Evolutionary conservation across 2,888 invertebrate species (phyloP).

Genomic region (Dicranocentrus wangi): DNA sequence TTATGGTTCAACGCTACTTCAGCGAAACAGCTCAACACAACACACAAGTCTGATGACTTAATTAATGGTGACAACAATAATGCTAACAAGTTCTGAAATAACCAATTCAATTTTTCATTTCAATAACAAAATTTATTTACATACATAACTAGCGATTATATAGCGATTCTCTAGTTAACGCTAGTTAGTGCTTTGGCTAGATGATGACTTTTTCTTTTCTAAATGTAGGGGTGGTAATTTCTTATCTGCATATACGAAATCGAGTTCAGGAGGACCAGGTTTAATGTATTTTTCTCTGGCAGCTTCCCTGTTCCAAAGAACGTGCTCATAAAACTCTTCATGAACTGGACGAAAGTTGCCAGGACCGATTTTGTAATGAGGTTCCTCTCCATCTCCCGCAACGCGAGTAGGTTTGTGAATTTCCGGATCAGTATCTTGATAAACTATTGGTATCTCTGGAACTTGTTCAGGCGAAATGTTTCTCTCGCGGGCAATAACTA

Average conservation of each 20-base stretch:
- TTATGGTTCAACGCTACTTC: too few species aligned
- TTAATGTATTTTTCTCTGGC: constrained; percentile 52
- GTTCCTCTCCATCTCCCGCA: constrained; percentile 60
- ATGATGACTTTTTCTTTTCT: constrained; percentile 13
- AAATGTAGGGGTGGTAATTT: constrained; percentile 32
- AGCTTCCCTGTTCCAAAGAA: constrained; percentile 57
- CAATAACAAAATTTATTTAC: background rate
- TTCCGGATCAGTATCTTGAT: constrained; percentile 45
- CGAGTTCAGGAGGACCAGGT: constrained; percentile 20
- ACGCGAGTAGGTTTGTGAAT: constrained; percentile 40
- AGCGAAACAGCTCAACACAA: too few species aligned
- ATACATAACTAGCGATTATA: too few species aligned
- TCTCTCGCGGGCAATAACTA: constrained; percentile 56
- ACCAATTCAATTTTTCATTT: background rate
- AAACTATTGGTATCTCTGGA: constrained; percentile 55
- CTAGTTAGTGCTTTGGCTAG: background rate
- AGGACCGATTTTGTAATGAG: constrained; percentile 59
- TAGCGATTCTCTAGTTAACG: too few species aligned
- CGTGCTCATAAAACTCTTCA: constrained; percentile 60
- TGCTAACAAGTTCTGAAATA: background rate
- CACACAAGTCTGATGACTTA: background rate
- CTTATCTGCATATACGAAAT: constrained; percentile 49
- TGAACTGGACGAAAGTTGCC: constrained; percentile 47
- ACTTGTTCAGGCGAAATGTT: constrained; percentile 32
- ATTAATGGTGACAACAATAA: background rate